Conservation (phyloP, 2,888 invertebrate species). For the Xestoiulus laeticollis region DNA sequence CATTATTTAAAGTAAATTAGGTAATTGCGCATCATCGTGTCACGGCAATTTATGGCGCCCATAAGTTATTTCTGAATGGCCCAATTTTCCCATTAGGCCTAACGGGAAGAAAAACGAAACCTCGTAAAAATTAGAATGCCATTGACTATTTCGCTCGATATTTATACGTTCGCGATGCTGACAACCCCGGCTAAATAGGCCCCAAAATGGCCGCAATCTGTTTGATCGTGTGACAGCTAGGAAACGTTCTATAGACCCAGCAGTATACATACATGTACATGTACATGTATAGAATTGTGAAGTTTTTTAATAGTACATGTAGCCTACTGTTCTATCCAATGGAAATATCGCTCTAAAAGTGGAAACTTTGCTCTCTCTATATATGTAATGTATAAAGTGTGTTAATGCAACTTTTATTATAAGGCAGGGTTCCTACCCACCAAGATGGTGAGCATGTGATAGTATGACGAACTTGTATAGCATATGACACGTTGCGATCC, state of each 20-base stretch:
- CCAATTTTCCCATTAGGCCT: conserved; percentile 21
- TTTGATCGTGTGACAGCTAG: not conserved
- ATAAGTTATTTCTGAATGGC: conserved; percentile 32
- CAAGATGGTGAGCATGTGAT: too few relatives aligned
- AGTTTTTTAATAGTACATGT: too few relatives aligned
- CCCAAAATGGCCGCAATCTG: not conserved
- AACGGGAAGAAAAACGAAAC: not conserved
- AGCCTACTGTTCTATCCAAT: too few relatives aligned
- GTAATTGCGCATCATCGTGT: conserved; percentile 32
- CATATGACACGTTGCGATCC: too few relatives aligned
- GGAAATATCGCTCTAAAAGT: too few relatives aligned
- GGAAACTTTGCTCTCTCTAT: too few relatives aligned
- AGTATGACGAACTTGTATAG: too few relatives aligned
- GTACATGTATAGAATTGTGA: too few relatives aligned
- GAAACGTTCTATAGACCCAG: not conserved
- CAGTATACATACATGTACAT: not conserved
- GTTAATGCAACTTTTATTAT: too few relatives aligned
- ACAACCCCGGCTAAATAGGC: not conserved
- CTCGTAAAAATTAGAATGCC: not conserved
- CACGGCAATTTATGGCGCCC: conserved; percentile 8
- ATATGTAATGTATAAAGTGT: too few relatives aligned
- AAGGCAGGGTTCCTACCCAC: too few relatives aligned
- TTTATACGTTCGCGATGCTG: not conserved
- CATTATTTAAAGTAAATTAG: conserved; percentile 32
- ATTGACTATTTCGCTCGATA: not conserved